Conservation (phyloP, 2,113 vertebrate genomes). For the Oplegnathus fasciatus region DNA sequence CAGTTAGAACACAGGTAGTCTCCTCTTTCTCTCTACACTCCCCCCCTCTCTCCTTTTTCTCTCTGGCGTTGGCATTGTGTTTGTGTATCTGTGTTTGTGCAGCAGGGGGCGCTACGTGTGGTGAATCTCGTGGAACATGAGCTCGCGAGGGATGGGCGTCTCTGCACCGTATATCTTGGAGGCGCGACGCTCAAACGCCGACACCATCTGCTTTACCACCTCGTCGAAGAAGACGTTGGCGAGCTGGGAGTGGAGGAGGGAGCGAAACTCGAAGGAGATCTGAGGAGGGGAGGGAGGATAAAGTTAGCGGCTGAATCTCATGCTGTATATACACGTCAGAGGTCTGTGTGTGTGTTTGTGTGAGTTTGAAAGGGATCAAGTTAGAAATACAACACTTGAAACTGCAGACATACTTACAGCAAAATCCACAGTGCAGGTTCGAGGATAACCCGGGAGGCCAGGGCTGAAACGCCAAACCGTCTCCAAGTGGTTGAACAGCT, state of each 20-base stretch:
- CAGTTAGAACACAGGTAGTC: slow-evolving; percentile 33
- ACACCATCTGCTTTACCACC: slow-evolving; percentile 97
- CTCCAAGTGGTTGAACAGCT: slow-evolving; percentile 95
- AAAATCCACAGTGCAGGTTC: slow-evolving; percentile 96
- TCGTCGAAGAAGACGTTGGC: slow-evolving; percentile 95
- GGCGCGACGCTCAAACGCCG: slow-evolving; percentile 92
- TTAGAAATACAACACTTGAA: neutral
- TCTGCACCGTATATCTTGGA: slow-evolving; percentile 89
- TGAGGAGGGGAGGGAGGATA: slow-evolving; percentile 60
- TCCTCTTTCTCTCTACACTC: slow-evolving; percentile 12
- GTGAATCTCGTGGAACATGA: slow-evolving; percentile 95
- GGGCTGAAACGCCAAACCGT: slow-evolving; percentile 96
- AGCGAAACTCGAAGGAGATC: slow-evolving; percentile 98
- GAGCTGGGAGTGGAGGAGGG: slow-evolving; percentile 94
- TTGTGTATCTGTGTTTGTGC: slow-evolving; percentile 4
- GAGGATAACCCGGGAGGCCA: slow-evolving; percentile 94
- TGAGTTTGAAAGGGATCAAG: too few species aligned
- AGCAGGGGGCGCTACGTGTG: slow-evolving; percentile 85
- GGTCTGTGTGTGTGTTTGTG: neutral
- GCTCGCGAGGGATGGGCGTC: slow-evolving; percentile 91
- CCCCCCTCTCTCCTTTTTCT: slow-evolving; percentile 3
- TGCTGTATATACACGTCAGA: neutral
- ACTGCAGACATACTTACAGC: slow-evolving; percentile 85
- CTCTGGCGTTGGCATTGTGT: slow-evolving; percentile 7
- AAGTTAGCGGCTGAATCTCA: neutral